Evolutionary conservation across 2,888 invertebrate species (phyloP).

Genomic region (Nyleta sp.): DNA sequence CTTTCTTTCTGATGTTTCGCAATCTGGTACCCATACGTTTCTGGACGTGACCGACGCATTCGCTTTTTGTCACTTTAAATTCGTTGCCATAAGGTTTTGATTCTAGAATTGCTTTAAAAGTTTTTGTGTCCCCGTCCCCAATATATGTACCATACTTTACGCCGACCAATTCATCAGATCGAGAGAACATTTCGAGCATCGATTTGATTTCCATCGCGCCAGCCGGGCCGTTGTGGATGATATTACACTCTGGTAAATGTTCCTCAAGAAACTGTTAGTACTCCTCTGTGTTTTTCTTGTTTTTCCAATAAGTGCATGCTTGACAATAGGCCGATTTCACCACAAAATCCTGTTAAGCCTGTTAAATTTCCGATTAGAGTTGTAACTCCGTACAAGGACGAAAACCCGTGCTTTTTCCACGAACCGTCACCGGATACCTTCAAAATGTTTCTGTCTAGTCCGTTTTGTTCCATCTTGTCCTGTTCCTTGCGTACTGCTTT

Average conservation of each 20-base stretch:
- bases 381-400: conserved; percentile 19
- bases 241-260: not conserved
- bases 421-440: conserved; percentile 36
- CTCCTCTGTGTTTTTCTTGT: conserved; percentile 41
- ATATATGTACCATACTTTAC: conserved; percentile 24
- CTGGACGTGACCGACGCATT: conserved; percentile 17
- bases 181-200: conserved; percentile 52
- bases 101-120: conserved; percentile 5
- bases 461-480: not conserved
- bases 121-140: conserved; percentile 18
- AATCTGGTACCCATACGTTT: conserved; percentile 17
- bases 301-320: conserved; percentile 57
- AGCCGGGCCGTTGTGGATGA: conserved; percentile 61
- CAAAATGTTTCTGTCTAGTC: conserved; percentile 5
- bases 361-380: conserved; percentile 48
- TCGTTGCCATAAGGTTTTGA: conserved; percentile 14
- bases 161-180: conserved; percentile 36
- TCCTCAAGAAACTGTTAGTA: conserved; percentile 15
- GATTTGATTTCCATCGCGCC: conserved; percentile 55
- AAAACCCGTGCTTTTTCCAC: conserved; percentile 38
- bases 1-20: conserved; percentile 12
- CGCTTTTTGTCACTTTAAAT: conserved; percentile 8
- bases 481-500: conserved; percentile 16
- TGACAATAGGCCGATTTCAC: conserved; percentile 66
- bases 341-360: conserved; percentile 66